Conservation (phyloP, 2,888 invertebrate genomes). For the Eustalomyia histrio region DNA sequence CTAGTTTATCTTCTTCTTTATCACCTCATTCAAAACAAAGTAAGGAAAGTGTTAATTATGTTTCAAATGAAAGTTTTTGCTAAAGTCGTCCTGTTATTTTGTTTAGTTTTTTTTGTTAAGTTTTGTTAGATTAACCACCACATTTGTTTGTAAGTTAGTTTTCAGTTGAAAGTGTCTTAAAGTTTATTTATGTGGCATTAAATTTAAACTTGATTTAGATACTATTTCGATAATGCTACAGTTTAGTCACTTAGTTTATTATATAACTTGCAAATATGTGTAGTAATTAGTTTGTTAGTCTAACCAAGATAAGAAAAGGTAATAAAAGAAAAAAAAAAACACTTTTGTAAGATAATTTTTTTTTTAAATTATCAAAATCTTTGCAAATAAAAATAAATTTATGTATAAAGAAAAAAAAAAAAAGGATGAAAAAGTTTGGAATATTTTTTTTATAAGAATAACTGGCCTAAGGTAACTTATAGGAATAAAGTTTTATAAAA, state of each 20-base stretch:
- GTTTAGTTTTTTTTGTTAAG: background rate
- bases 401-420: no score
- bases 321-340: no score
- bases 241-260: background rate
- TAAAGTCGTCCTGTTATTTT: background rate
- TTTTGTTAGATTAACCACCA: background rate
- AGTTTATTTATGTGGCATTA: conserved; percentile 59
- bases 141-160: conserved; percentile 8
- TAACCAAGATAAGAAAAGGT: background rate
- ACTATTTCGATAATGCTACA: conserved; percentile 21
- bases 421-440: no score
- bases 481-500: no score
- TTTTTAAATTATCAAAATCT: no score
- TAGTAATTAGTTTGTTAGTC: conserved; percentile 9
- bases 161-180: conserved; percentile 9
- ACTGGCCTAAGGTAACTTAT: no score
- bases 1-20: background rate
- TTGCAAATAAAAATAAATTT: no score
- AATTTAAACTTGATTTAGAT: conserved; percentile 61
- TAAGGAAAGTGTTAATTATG: conserved; percentile 40
- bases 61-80: background rate
- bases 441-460: no score
- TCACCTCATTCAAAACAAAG: background rate
- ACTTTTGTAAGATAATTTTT: no score
- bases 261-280: background rate